phyloP scores from a whole-genome alignment of 2,113 vertebrate genomes.

The Accipiter virgatus region DNA sequence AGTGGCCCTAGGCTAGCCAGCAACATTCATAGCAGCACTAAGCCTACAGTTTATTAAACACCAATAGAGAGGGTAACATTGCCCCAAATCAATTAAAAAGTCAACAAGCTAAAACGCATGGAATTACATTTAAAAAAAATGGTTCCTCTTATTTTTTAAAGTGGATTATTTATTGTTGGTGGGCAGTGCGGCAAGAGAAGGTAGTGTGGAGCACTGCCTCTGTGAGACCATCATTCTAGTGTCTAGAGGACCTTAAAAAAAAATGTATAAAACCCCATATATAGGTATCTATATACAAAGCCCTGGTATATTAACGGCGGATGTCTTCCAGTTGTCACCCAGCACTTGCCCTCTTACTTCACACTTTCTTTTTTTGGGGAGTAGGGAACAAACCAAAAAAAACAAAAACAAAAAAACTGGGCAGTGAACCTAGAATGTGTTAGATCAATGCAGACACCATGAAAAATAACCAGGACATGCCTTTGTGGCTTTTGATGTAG shows the following conservation, averaged over 20 bases:
- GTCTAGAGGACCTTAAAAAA: neutral
- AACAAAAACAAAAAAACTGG: neutral
- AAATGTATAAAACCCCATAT: neutral
- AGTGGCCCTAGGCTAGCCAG: neutral
- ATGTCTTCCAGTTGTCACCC: neutral
- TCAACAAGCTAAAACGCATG: neutral
- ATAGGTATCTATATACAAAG: neutral
- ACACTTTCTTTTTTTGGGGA: neutral
- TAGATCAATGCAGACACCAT: conserved; percentile 64
- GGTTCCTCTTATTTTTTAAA: neutral
- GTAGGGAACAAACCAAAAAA: neutral
- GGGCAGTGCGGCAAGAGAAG: neutral
- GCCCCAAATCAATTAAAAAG: neutral
- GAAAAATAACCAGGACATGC: conserved; percentile 62
- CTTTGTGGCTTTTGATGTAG: conserved; percentile 66
- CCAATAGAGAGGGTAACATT: neutral
- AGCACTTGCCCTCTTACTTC: conserved; percentile 5
- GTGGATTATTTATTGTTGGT: neutral
- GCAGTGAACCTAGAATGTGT: conserved; percentile 53
- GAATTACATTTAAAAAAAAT: neutral
- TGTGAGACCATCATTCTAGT: neutral
- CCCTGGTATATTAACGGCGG: neutral
- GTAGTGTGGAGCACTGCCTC: neutral
- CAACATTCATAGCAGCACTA: neutral
- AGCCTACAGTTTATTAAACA: neutral